phyloP scores from a whole-genome alignment of 2,113 vertebrate genomes.

The Pitta sordida region DNA sequence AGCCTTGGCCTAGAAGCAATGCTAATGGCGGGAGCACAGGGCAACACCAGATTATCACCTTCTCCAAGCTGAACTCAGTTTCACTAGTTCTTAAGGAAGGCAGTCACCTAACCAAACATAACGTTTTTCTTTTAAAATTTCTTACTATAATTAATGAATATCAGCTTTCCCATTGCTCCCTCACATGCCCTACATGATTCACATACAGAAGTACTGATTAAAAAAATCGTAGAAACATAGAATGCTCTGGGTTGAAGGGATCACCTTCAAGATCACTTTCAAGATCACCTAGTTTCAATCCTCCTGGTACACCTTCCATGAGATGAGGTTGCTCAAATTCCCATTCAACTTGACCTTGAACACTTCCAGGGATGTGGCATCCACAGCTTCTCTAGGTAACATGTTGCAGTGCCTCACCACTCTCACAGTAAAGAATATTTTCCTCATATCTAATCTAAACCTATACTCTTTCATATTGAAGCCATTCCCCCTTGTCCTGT shows the following conservation, averaged over 20 bases:
- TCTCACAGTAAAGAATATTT: not conserved
- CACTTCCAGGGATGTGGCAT: not conserved
- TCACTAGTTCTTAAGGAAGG: not conserved
- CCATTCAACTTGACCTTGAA: not conserved
- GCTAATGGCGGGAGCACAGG: not conserved
- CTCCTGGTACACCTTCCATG: not conserved
- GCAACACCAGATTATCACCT: not conserved
- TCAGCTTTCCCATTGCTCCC: not conserved
- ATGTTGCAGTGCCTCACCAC: no score
- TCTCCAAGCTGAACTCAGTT: not conserved
- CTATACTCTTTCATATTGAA: not conserved
- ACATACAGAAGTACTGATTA: not conserved
- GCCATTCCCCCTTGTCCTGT: not conserved
- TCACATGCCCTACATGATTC: not conserved
- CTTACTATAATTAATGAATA: not conserved
- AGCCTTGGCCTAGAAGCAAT: not conserved
- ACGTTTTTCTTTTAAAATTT: not conserved
- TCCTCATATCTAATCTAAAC: not conserved
- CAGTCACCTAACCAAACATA: not conserved
- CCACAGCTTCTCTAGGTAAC: not conserved
- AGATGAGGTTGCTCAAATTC: not conserved
- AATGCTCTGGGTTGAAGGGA: not conserved
- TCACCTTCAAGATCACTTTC: not conserved
- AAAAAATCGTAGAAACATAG: not conserved
- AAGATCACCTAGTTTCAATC: not conserved